Conservation (phyloP, 2,797 vertebrate species). For the Channallabes apus region DNA sequence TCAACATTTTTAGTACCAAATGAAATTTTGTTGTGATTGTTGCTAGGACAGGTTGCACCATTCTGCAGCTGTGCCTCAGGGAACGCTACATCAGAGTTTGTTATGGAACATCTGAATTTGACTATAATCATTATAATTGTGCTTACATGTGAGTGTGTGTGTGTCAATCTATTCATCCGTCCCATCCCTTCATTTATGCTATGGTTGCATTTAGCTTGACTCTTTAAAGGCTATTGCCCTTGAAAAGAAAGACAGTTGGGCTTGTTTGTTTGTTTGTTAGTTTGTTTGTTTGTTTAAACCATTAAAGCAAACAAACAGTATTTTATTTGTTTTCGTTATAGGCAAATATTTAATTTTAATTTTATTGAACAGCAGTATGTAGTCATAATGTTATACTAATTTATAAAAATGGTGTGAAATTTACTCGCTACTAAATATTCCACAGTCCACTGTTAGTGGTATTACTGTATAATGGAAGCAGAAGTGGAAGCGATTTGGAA, state of each 20-base stretch:
- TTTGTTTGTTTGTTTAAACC: not conserved
- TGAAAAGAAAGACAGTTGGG: not conserved
- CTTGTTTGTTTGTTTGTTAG: not conserved
- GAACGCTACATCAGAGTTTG: not conserved
- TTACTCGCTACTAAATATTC: too few relatives aligned
- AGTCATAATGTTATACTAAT: not conserved
- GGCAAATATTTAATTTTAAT: not conserved
- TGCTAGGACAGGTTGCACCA: not conserved
- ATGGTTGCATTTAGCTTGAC: not conserved
- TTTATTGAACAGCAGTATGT: not conserved
- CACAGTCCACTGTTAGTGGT: too few relatives aligned
- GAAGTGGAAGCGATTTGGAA: too few relatives aligned
- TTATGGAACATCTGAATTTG: not conserved
- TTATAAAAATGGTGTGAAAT: not conserved
- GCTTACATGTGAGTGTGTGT: not conserved
- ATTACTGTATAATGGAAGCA: too few relatives aligned
- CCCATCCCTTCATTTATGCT: not conserved
- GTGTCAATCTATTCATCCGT: not conserved
- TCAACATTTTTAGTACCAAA: not conserved
- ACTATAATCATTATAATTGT: not conserved
- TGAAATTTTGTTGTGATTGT: not conserved
- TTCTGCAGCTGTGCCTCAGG: not conserved
- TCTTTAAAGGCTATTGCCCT: not conserved
- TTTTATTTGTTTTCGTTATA: not conserved
- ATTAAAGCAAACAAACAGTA: not conserved